phyloP scores from a whole-genome alignment of 2,888 invertebrate genomes.

The Trissoscelio sp. region DNA sequence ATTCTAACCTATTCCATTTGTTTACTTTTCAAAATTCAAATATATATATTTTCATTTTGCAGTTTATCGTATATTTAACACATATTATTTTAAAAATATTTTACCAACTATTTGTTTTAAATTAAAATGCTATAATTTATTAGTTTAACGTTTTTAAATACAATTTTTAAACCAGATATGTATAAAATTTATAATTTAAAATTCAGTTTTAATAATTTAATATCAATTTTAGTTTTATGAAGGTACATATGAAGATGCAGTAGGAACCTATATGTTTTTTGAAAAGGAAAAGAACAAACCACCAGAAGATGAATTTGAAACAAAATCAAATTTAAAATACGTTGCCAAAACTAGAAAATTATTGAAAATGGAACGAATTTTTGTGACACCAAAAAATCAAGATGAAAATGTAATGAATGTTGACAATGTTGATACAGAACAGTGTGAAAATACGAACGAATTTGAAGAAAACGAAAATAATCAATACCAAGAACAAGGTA shows the following conservation, averaged over 20 bases:
- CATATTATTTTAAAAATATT: no score
- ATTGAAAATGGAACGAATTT: constrained; percentile 87
- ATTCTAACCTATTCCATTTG: no score
- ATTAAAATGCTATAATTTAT: no score
- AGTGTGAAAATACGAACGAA: background rate
- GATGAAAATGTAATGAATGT: constrained; percentile 76
- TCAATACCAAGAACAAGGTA: background rate
- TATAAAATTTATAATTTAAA: no score
- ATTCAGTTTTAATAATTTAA: no score
- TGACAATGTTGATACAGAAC: constrained; percentile 69
- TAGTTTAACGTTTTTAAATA: no score
- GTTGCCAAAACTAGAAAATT: constrained; percentile 87
- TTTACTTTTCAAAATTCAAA: no score
- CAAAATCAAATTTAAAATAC: constrained; percentile 86
- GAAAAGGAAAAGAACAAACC: constrained; percentile 85
- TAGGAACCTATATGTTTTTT: constrained; percentile 91
- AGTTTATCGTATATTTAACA: no score
- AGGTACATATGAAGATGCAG: constrained; percentile 88
- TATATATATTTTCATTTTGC: no score
- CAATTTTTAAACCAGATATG: no score
- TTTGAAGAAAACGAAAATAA: constrained; percentile 1
- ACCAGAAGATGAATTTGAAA: constrained; percentile 83
- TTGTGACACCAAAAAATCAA: constrained; percentile 84
- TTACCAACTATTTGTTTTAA: no score
- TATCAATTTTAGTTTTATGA: constrained; percentile 81